Conservation (phyloP, 1,140 invertebrate species). For the Drosophila kohkoa region DNA sequence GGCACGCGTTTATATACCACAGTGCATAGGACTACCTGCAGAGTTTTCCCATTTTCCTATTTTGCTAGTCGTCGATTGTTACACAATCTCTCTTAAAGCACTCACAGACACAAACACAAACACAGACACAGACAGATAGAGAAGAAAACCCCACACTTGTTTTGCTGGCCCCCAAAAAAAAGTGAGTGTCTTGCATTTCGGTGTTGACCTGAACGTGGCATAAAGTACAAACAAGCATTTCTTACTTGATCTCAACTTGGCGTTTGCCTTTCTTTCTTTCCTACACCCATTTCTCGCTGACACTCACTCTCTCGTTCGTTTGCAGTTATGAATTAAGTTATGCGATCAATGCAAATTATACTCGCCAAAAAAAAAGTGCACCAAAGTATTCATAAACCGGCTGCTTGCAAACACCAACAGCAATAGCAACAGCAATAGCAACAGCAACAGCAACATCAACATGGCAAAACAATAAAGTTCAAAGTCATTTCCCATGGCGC, state of each 20-base stretch:
- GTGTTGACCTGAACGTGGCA: constrained; percentile 48
- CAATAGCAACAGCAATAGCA: constrained; percentile 14
- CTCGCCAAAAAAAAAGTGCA: constrained; percentile 32
- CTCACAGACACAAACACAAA: not conserved
- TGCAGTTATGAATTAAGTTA: constrained; percentile 78
- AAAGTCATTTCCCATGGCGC: constrained; percentile 71
- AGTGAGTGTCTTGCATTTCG: constrained; percentile 69
- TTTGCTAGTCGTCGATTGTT: constrained; percentile 6
- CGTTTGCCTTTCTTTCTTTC: constrained; percentile 18
- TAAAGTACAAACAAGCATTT: constrained; percentile 9
- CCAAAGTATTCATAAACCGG: constrained; percentile 41
- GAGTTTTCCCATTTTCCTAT: constrained; percentile 50
- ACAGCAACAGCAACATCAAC: not conserved
- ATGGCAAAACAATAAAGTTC: constrained; percentile 74
- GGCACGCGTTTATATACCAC: constrained; percentile 64
- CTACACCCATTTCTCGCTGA: constrained; percentile 37
- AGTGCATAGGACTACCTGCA: constrained; percentile 49
- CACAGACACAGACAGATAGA: no score
- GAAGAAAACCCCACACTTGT: constrained; percentile 12
- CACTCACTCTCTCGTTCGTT: constrained; percentile 22
- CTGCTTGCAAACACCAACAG: constrained; percentile 26
- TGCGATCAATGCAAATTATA: constrained; percentile 72
- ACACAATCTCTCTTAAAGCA: constrained; percentile 54
- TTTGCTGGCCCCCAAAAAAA: constrained; percentile 44
- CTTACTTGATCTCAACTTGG: not conserved